Evolutionary conservation across 2,113 vertebrate species (phyloP).

Genomic region (Engystomops pustulosus): DNA sequence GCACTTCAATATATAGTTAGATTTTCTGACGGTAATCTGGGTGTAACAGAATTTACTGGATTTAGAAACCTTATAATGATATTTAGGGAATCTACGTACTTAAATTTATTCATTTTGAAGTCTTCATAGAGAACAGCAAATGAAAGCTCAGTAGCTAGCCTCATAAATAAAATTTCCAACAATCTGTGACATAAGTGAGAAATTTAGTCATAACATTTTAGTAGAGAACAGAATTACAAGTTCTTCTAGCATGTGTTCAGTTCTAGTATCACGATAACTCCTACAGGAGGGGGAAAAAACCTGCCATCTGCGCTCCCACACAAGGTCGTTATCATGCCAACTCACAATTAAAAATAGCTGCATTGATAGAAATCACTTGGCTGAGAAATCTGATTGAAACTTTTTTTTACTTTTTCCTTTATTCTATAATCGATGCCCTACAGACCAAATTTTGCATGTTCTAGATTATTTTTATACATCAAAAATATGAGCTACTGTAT

Average conservation of each 20-base stretch:
- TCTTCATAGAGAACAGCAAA: neutral
- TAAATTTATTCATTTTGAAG: neutral
- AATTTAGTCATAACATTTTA: conserved; percentile 38
- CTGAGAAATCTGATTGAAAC: conserved; percentile 3
- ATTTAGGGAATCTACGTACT: neutral
- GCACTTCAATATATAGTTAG: too few relatives aligned
- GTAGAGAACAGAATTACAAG: conserved; percentile 36
- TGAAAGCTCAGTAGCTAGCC: neutral
- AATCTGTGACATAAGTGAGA: conserved; percentile 37
- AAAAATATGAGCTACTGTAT: too few relatives aligned
- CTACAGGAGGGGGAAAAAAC: conserved; percentile 39
- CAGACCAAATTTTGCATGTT: neutral
- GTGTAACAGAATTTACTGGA: neutral
- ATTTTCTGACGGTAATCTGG: neutral
- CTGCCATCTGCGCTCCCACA: conserved; percentile 57
- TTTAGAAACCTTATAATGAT: conserved; percentile 6
- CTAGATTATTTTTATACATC: neutral
- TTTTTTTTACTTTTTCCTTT: neutral
- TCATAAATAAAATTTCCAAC: neutral
- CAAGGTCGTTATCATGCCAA: conserved; percentile 56
- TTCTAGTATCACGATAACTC: conserved; percentile 55
- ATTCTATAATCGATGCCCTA: neutral
- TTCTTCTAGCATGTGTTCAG: conserved; percentile 42
- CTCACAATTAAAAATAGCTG: conserved; percentile 58
- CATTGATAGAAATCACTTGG: conserved; percentile 54